Percentiles rank a stretch among this genome's conserved stretches.
Evolutionary conservation across 2,797 vertebrate genomes (phyloP).

Genomic region (Neosilurus mollespiculum): DNA sequence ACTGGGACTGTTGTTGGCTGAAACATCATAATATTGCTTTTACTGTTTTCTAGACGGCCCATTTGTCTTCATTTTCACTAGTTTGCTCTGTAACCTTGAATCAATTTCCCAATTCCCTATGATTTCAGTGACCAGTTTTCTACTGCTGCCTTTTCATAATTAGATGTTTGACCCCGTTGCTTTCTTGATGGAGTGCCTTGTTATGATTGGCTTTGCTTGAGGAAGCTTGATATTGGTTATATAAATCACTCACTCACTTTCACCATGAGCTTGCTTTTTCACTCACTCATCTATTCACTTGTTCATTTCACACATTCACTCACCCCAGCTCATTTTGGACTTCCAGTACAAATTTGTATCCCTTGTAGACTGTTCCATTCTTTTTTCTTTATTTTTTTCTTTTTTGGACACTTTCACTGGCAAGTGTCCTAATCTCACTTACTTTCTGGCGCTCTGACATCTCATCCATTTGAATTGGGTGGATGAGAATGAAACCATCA

Average conservation of each 20-base stretch:
- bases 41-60: constrained; percentile 58
- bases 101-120: constrained; percentile 63
- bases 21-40: constrained; percentile 63
- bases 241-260: constrained; percentile 46
- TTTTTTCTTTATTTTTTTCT: not conserved
- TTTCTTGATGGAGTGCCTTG: constrained; percentile 47
- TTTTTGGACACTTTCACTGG: not conserved
- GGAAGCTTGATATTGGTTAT: constrained; percentile 38
- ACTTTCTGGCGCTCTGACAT: constrained; percentile 33
- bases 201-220: constrained; percentile 49
- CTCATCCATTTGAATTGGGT: constrained; percentile 28
- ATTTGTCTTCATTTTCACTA: constrained; percentile 60
- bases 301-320: constrained; percentile 2
- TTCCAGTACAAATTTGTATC: constrained; percentile 5
- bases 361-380: not conserved
- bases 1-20: constrained; percentile 54
- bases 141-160: constrained; percentile 57
- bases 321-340: not conserved
- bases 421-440: constrained; percentile 1
- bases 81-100: constrained; percentile 53
- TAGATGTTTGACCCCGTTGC: constrained; percentile 66
- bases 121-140: constrained; percentile 67
- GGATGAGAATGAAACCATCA: constrained; percentile 34
- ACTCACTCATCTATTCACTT: constrained; percentile 18
- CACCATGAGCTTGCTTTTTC: not conserved